Conservation (phyloP, 2,888 invertebrate genomes). For the Sarcophaga carnaria region DNA sequence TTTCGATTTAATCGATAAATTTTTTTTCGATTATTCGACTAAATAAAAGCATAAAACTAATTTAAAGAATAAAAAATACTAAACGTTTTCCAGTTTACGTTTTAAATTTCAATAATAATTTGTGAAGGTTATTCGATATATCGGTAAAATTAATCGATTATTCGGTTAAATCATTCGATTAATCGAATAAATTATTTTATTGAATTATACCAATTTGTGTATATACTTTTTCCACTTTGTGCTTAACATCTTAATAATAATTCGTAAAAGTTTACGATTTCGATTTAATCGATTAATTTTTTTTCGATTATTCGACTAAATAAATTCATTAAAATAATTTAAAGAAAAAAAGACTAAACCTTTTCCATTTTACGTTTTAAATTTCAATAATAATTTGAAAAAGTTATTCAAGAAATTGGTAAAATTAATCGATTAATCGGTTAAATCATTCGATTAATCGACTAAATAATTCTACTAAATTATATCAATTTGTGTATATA, state of each 20-base stretch:
- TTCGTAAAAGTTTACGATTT: neutral
- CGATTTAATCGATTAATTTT: neutral
- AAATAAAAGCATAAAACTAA: conserved; percentile 2
- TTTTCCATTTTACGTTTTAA: no score
- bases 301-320: neutral
- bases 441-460: neutral
- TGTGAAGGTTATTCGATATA: no score
- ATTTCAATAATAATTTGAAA: no score
- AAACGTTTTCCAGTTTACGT: no score
- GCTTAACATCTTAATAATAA: neutral
- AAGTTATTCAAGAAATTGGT: neutral
- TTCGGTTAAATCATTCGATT: neutral
- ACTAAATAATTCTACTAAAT: neutral
- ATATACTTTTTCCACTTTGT: no score
- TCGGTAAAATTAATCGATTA: no score
- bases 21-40: neutral
- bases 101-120: no score
- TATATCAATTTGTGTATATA: no score
- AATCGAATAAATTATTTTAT: neutral
- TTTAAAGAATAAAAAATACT: neutral
- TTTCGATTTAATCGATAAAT: neutral
- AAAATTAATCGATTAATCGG: neutral
- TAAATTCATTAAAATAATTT: no score
- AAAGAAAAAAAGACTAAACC: neutral
- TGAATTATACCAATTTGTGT: neutral